Base-by-base conservation (phyloP, 2,888 invertebrate genomes). In the Dysmachus trigonus region DNA sequence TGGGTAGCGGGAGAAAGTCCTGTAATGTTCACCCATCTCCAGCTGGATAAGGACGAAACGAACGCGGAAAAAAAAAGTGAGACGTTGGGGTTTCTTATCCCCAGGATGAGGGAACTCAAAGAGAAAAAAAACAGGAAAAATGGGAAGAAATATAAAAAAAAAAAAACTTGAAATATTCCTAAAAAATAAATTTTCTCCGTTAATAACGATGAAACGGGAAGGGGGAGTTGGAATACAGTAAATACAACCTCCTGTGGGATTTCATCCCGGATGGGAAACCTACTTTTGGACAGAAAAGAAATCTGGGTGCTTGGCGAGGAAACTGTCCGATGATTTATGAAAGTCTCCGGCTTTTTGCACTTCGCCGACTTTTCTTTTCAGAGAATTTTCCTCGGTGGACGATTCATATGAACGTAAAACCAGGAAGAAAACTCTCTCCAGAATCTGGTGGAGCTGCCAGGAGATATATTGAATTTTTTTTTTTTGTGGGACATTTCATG, bases 321-420 rank as follows among this genome's bases (percentile, higher is more conserved):
- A 74, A 33, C 74, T 10, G 82, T 82, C 71, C 27, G 41, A 85
- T 85, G 85, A 85, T 85, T 85, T 85, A 85, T 85, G 74, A 74
- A 74, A 74, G 51, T 85, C 73, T 74, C 72, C n/a, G 31, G 77
- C 62, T 82, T 82, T 82, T 82, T 62, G 53, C 71, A 82, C 51
- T 82, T 79, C 30, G 27, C 5, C 62, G 8, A 8, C 2, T 8
- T 27, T 62, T 41, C 62, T 18, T 62, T 62, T 62, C n/a, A 41
- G 38, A 22, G 41, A 41, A 77, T 77, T 27, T n/a, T 77, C 18
- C 6, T 62, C 22, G 62, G 62, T 27, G 22, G 62, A 2, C 62
- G 62, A n/a, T 22, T 62, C 62, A 73, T 18, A 35, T 35, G 74
- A 41, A 77, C 22, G 8, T 71, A 13, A 1, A 15, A 15, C 33